These are phyloP conservation scores for Idaea aversata DNA, from an alignment of 2,888 invertebrate genomes.

Conservation along the genomic window DNA sequence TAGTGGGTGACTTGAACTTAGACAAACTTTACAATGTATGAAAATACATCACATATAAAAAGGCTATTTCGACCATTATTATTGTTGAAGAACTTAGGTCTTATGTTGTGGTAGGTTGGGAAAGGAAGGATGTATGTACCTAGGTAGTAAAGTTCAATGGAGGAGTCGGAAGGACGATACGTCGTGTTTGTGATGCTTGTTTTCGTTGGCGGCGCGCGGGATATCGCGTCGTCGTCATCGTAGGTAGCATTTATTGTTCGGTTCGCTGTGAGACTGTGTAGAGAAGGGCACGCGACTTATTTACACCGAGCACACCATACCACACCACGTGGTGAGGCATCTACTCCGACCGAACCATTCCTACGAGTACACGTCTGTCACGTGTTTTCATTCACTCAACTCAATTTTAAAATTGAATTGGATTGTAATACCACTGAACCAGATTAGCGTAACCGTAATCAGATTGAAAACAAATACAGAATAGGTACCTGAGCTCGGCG, in stretches of 20 bases:
- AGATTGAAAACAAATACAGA: conserved; percentile 66
- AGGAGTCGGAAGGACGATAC: background rate
- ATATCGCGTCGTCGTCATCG: conserved; percentile 19
- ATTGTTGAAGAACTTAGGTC: too few species aligned
- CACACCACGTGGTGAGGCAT: conserved; percentile 68
- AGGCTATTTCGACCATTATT: too few species aligned
- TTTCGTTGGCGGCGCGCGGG: background rate
- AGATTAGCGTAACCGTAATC: conserved; percentile 55
- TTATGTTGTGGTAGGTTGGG: background rate
- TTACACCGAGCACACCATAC: conserved; percentile 51
- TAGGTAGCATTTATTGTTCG: conserved; percentile 19
- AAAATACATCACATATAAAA: too few species aligned
- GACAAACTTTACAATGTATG: too few species aligned
- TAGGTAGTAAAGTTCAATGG: too few species aligned
- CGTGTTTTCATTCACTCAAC: conserved; percentile 61
- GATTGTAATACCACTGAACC: conserved; percentile 35
- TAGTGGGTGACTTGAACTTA: too few species aligned
- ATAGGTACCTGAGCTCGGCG: conserved; percentile 73
- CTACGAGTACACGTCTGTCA: conserved; percentile 51
- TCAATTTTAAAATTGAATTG: conserved; percentile 32
- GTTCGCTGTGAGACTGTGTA: conserved; percentile 38
- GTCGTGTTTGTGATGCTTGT: background rate
- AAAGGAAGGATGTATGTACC: background rate
- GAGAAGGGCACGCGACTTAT: conserved; percentile 61
- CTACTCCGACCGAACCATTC: conserved; percentile 27